Percentiles rank a stretch among this genome's conserved stretches.
Evolutionary conservation across 1,140 invertebrate genomes (phyloP).

Genomic region (Tetragnatha versicolor): DNA sequence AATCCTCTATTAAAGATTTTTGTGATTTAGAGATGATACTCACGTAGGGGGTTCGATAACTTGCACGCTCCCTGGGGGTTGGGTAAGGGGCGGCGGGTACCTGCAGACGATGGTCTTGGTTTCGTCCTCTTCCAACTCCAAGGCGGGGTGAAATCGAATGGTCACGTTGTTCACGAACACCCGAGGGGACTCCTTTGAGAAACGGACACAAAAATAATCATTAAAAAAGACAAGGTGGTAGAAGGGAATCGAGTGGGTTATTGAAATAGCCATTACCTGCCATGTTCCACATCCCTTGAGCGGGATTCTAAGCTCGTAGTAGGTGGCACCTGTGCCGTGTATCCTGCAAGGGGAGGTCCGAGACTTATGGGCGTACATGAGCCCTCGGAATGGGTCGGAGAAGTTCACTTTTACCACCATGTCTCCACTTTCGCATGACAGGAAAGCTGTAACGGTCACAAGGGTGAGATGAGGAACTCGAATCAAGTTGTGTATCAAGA

Average conservation of each 20-base stretch:
- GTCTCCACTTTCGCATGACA: slow-evolving; percentile 88
- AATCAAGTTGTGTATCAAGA: too few relatives aligned
- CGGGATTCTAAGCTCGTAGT: slow-evolving; percentile 82
- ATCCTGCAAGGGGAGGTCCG: slow-evolving; percentile 84
- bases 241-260: not conserved
- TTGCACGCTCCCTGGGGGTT: slow-evolving; percentile 62
- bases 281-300: slow-evolving; percentile 89
- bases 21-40: slow-evolving; percentile 13
- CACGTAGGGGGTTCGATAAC: slow-evolving; percentile 12
- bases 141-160: slow-evolving; percentile 84
- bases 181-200: slow-evolving; percentile 77
- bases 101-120: slow-evolving; percentile 91
- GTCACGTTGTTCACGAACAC: slow-evolving; percentile 95
- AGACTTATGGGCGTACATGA: slow-evolving; percentile 85
- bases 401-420: slow-evolving; percentile 83
- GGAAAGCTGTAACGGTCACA: slow-evolving; percentile 72
- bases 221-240: not conserved
- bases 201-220: too few relatives aligned
- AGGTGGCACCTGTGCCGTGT: slow-evolving; percentile 78
- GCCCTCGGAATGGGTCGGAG: slow-evolving; percentile 86
- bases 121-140: slow-evolving; percentile 93
- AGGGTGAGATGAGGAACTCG: too few relatives aligned
- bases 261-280: slow-evolving; percentile 47
- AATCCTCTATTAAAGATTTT: too few relatives aligned
- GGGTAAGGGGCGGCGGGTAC: slow-evolving; percentile 85